Evolutionary conservation across 2,113 vertebrate species (phyloP).

Genomic region (Felis catus): DNA sequence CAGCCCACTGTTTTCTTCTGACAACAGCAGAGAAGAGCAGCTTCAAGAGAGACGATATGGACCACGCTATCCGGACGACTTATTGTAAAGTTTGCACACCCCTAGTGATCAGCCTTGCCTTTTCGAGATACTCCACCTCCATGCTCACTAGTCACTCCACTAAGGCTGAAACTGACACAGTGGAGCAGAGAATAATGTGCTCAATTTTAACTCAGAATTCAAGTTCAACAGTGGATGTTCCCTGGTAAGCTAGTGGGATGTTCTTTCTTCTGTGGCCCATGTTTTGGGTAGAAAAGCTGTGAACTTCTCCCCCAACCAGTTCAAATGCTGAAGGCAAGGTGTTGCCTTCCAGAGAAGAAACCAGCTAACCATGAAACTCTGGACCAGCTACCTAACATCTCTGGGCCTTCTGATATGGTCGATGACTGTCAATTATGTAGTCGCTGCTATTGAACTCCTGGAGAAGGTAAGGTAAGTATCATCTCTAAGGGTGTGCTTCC

Average conservation of each 20-base stretch:
- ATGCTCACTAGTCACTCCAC: background rate
- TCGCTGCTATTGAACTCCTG: background rate
- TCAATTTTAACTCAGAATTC: background rate
- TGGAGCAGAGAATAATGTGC: background rate
- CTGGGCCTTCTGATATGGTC: background rate
- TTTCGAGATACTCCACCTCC: background rate
- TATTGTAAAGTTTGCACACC: background rate
- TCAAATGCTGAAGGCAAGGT: background rate
- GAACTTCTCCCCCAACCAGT: background rate
- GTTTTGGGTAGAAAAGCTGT: background rate
- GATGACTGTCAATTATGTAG: background rate
- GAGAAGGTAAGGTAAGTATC: background rate
- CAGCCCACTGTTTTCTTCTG: background rate
- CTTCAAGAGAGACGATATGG: background rate
- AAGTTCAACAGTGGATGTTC: background rate
- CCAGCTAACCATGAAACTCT: background rate
- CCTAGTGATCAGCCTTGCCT: background rate
- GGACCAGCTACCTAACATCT: background rate
- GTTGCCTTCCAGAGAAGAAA: background rate
- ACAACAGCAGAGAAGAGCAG: background rate
- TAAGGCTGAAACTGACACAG: background rate
- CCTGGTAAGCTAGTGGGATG: background rate
- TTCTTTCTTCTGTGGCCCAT: background rate
- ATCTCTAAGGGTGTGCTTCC: background rate
- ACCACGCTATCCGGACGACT: background rate